Evolutionary conservation across 2,113 vertebrate genomes (phyloP).

Genomic region (Tichodroma muraria): DNA sequence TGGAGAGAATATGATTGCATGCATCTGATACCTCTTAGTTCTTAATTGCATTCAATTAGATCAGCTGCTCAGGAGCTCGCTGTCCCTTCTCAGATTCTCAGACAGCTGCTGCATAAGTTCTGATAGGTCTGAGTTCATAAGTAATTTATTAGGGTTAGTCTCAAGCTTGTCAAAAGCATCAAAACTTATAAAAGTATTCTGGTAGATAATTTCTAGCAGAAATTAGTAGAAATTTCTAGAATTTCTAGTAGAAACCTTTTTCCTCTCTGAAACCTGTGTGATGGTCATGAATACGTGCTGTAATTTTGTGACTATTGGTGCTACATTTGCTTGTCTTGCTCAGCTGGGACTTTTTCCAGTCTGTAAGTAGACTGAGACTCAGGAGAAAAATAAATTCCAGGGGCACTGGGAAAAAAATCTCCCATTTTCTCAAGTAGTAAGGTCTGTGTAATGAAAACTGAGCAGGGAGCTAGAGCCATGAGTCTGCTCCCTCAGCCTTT

Average conservation of each 20-base stretch:
- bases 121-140: not conserved
- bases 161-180: not conserved
- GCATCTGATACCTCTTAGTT: not conserved
- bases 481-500: not conserved
- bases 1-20: not conserved
- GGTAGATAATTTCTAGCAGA: not conserved
- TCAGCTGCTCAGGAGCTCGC: not conserved
- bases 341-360: not conserved
- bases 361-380: not conserved
- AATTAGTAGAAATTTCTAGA: too few relatives aligned
- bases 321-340: not conserved
- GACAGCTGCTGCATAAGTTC: not conserved
- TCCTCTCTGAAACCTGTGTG: not conserved
- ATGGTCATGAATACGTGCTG: not conserved
- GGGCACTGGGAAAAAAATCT: not conserved
- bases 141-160: not conserved
- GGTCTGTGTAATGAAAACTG: not conserved
- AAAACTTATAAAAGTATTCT: not conserved
- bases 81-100: not conserved
- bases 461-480: not conserved
- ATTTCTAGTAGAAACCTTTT: not conserved
- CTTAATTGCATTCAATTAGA: not conserved
- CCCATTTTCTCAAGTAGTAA: not conserved
- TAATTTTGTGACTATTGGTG: not conserved
- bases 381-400: too few relatives aligned